A percentile compares a stretch with the other conserved stretches of the same genome.
Evolutionary conservation across 1,140 invertebrate genomes (phyloP).

Genomic region (Carposina sasakii): DNA sequence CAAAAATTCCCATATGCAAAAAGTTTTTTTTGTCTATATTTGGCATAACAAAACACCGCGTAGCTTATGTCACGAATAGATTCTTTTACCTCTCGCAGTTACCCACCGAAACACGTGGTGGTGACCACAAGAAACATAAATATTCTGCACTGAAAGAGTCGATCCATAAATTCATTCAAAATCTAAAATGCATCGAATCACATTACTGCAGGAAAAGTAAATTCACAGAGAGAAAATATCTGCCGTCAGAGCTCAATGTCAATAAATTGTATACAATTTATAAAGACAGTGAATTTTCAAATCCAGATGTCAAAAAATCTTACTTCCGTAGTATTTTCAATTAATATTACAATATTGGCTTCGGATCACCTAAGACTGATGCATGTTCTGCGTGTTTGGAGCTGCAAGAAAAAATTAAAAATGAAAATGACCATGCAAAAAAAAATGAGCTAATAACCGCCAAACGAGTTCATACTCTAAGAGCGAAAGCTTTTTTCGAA

Average conservation of each 20-base stretch:
- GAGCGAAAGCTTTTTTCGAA: conserved; percentile 20
- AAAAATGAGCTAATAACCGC: conserved; percentile 11
- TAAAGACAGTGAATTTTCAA: conserved; percentile 10
- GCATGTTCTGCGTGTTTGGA: conserved; percentile 18
- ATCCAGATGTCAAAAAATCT: not conserved
- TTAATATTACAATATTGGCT: conserved; percentile 4
- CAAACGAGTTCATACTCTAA: conserved; percentile 16
- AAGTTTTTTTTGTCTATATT: not conserved
- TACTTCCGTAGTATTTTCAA: conserved; percentile 11
- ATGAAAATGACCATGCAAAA: conserved; percentile 13
- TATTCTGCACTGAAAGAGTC: not conserved
- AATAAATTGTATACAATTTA: conserved; percentile 14
- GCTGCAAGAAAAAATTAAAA: conserved; percentile 20
- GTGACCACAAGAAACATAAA: not conserved
- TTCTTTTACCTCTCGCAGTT: not conserved
- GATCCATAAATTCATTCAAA: not conserved
- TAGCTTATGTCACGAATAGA: not conserved
- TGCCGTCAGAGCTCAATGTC: conserved; percentile 15
- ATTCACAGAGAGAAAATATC: conserved; percentile 15
- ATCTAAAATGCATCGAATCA: conserved; percentile 3
- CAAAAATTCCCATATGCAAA: not conserved
- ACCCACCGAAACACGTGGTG: not conserved
- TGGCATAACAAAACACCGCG: not conserved
- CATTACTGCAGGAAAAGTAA: conserved; percentile 17
- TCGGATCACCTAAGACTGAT: conserved; percentile 18